A percentile compares a stretch with the other conserved stretches of the same genome.
phyloP scores from a whole-genome alignment of 2,797 vertebrate genomes.

The Rallus crepitans region DNA sequence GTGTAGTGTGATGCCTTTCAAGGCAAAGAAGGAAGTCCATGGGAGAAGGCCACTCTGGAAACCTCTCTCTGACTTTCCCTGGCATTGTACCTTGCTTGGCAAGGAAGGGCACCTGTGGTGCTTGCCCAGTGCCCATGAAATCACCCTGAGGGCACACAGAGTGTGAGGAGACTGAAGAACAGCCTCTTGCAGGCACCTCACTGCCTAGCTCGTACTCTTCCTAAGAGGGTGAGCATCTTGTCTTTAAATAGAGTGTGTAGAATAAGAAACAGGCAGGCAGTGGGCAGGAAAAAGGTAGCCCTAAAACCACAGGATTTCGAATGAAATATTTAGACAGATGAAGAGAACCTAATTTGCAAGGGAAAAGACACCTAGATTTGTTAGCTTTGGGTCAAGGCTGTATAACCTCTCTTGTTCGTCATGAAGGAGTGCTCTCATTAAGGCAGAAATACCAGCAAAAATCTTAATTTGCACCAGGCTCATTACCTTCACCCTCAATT shows the following conservation, averaged over 20 bases:
- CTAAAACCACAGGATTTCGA: not conserved
- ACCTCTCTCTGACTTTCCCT: not conserved
- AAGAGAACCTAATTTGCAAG: not conserved
- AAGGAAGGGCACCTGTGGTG: not conserved
- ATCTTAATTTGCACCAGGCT: not conserved
- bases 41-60: not conserved
- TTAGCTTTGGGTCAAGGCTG: not conserved
- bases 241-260: not conserved
- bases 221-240: not conserved
- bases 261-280: not conserved
- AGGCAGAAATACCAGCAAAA: not conserved
- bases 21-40: not conserved
- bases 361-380: not conserved
- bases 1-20: not conserved
- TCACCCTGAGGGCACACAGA: too few species aligned
- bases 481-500: not conserved
- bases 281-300: not conserved
- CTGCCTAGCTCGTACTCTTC: not conserved
- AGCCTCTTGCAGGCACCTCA: not conserved
- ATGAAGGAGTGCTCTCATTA: not conserved
- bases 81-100: accelerated
- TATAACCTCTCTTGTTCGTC: not conserved
- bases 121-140: accelerated
- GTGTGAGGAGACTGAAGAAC: not conserved
- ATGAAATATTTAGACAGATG: not conserved